phyloP scores from a whole-genome alignment of 2,113 vertebrate species.

The Syngnathus floridae region DNA sequence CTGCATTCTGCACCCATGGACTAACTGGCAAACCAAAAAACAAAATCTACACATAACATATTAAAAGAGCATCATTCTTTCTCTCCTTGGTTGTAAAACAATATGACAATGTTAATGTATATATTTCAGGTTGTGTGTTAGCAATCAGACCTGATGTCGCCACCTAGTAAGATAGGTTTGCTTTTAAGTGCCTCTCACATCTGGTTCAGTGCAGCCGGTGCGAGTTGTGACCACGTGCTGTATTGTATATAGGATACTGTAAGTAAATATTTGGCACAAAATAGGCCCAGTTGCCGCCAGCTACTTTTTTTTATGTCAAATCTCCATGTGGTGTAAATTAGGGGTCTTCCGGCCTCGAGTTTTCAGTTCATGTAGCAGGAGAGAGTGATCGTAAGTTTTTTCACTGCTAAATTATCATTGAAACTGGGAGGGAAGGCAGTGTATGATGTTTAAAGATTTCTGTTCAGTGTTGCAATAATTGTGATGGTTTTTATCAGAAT shows the following conservation, averaged over 20 bases:
- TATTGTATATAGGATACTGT: background rate
- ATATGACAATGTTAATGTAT: background rate
- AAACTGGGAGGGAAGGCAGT: too few species aligned
- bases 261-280: slow-evolving; percentile 12
- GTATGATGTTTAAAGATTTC: background rate
- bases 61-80: too few species aligned
- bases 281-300: background rate
- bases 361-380: background rate
- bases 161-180: slow-evolving; percentile 2
- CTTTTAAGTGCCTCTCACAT: slow-evolving; percentile 3
- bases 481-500: background rate
- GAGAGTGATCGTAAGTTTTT: too few species aligned
- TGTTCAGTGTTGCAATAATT: background rate
- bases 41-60: too few species aligned
- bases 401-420: too few species aligned
- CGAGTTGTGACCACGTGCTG: slow-evolving; percentile 9
- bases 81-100: too few species aligned
- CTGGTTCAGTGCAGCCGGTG: background rate
- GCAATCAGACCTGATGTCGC: background rate
- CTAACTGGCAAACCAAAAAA: too few species aligned
- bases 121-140: background rate
- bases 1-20: too few species aligned
- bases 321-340: slow-evolving; percentile 7
- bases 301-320: background rate
- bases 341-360: background rate